Percentiles rank a stretch among this genome's conserved stretches.
Evolutionary conservation across 2,888 invertebrate genomes (phyloP).

Genomic region (Chydorus sphaericus): DNA sequence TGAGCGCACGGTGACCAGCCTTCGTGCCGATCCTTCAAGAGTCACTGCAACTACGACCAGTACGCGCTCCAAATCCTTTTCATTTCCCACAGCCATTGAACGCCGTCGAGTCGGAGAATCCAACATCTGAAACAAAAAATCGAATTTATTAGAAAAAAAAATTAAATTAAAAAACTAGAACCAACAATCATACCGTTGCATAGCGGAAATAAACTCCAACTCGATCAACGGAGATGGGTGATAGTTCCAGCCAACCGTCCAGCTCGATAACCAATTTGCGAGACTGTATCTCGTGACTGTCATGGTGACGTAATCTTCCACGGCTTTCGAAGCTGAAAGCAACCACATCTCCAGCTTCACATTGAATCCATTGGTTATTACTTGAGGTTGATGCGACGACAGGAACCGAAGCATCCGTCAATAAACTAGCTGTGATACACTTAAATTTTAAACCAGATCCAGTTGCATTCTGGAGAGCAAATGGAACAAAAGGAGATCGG

Average conservation of each 20-base stretch:
- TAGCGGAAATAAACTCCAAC: slow-evolving; percentile 87
- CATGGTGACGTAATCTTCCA: slow-evolving; percentile 45
- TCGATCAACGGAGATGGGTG: slow-evolving; percentile 86
- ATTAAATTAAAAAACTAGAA: neutral
- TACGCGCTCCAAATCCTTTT: slow-evolving; percentile 42
- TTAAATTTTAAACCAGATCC: slow-evolving; percentile 75
- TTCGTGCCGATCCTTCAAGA: slow-evolving; percentile 83
- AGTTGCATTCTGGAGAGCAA: slow-evolving; percentile 80
- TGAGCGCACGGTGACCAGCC: slow-evolving; percentile 81
- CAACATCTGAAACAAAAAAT: neutral
- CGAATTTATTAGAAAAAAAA: neutral
- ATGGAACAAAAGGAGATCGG: slow-evolving; percentile 85
- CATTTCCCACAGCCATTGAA: slow-evolving; percentile 5
- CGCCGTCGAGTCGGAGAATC: neutral
- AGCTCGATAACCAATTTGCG: slow-evolving; percentile 81
- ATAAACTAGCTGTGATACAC: slow-evolving; percentile 50
- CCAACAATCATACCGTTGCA: slow-evolving; percentile 33
- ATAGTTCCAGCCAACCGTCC: slow-evolving; percentile 73
- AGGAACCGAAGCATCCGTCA: slow-evolving; percentile 32
- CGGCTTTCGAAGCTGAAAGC: slow-evolving; percentile 74
- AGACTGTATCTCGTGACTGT: slow-evolving; percentile 58
- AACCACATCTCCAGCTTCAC: slow-evolving; percentile 56
- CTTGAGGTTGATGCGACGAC: slow-evolving; percentile 18
- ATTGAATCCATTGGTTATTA: slow-evolving; percentile 50
- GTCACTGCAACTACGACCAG: slow-evolving; percentile 77